A percentile compares a stretch with the other conserved stretches of the same genome.
Evolutionary conservation across 2,888 invertebrate species (phyloP).

Genomic region (Xanthorhoe spadicearia): DNA sequence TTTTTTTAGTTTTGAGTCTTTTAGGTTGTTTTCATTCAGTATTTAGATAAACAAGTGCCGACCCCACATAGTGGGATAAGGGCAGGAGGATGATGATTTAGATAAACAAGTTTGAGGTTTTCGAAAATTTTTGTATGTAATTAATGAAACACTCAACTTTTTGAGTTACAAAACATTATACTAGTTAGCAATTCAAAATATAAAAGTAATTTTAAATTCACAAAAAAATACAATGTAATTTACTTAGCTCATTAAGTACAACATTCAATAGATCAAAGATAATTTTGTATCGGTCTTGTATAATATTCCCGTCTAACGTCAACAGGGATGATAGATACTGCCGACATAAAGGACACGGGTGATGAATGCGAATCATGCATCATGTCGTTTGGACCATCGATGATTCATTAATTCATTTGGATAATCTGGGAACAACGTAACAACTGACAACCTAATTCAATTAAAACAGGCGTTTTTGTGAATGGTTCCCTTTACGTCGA

Average conservation of each 20-base stretch:
- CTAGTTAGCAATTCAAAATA: too few species aligned
- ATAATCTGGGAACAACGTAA: constrained; percentile 11
- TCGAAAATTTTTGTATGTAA: too few species aligned
- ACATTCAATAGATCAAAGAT: not conserved
- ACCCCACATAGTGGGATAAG: too few species aligned
- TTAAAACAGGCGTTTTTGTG: too few species aligned
- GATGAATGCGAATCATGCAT: constrained; percentile 45
- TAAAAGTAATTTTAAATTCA: too few species aligned
- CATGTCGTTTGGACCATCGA: constrained; percentile 16
- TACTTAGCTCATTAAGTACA: not conserved
- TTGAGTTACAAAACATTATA: too few species aligned
- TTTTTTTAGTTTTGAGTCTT: constrained; percentile 6
- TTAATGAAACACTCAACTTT: too few species aligned
- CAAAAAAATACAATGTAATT: not conserved
- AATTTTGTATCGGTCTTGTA: constrained; percentile 11
- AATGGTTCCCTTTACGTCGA: too few species aligned
- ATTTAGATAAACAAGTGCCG: too few species aligned
- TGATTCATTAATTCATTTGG: constrained; percentile 37
- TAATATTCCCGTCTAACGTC: constrained; percentile 33
- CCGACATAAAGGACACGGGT: constrained; percentile 36
- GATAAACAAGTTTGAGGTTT: too few species aligned
- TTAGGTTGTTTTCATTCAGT: not conserved
- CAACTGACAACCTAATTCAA: not conserved
- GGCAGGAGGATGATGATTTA: too few species aligned
- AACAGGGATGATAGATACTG: constrained; percentile 41